Base-by-base conservation (phyloP, 2,113 vertebrate genomes). In the Tympanuchus pallidicinctus region DNA sequence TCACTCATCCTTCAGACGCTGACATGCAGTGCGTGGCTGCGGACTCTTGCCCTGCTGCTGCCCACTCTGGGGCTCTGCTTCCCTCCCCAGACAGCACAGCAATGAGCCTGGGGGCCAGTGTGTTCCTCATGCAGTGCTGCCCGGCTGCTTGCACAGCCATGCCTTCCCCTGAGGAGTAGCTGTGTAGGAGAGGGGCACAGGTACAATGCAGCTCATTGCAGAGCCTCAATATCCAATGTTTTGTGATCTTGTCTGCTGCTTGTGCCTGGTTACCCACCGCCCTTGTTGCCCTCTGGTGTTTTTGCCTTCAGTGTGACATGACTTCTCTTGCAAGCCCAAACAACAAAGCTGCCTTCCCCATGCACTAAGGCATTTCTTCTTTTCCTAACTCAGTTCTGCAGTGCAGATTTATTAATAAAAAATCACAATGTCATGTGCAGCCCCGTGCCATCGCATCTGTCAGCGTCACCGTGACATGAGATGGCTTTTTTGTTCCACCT, bases 371-470 rank as follows among this genome's bases (percentile, higher is more conserved):
- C 14, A 3, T 56, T 86, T 70, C 76, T 83, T 32, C 76, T 81
- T 57, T 72, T 72, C 43, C 77, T 59, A 65, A 48, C 69, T 73
- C 80, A 94, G 86, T 83, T 96, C 95, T 84, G 92, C 96, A 93
- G 90, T 90, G 95, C 95, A 94, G 92, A 75, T 86, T 87, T 93
- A 92, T 95, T 95, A 95, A 95, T 96, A 97, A 94, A 93, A 94
- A 95, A 93, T 92, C 94, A 92, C 92, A 82, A 32, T 24, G 13
- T 79, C 94, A 34, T 10, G 76, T 79, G 82, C 88, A 93, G 88
- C 88, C 88, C 54, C 1, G 4, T 66, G 69, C 90, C 40, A 50
- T 63, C 88, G 56, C 43, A 93, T 94, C 93, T 94, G 71, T 97
- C 94, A 93, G 40, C 79, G 92, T 93, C 94, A 94, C 61, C 63